These are phyloP conservation scores for Cantharis flavilabris DNA, from an alignment of 2,888 invertebrate genomes.

Conservation along the genomic window DNA sequence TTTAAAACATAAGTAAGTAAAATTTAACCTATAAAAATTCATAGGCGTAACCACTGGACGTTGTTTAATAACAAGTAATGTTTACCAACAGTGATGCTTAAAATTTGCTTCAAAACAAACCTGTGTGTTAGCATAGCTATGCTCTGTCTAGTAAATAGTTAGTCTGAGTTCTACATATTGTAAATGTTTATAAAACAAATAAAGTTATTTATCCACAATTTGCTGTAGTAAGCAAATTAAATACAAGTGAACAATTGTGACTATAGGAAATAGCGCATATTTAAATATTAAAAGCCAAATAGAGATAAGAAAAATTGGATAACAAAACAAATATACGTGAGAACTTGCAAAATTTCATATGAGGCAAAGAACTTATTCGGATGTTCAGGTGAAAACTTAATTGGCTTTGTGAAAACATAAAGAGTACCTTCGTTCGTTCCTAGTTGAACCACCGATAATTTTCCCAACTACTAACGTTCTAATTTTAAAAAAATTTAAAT, in stretches of 20 bases:
- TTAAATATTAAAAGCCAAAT: slow-evolving; percentile 13
- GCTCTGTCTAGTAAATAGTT: too few relatives aligned
- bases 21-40: too few relatives aligned
- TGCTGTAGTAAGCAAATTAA: slow-evolving; percentile 7
- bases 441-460: background rate
- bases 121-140: too few relatives aligned
- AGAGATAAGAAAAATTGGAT: slow-evolving; percentile 12
- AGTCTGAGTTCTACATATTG: too few relatives aligned
- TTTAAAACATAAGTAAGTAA: too few relatives aligned
- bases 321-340: slow-evolving; percentile 12
- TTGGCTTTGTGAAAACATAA: background rate
- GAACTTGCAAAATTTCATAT: slow-evolving; percentile 1
- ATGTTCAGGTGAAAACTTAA: background rate
- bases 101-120: too few relatives aligned
- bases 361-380: background rate
- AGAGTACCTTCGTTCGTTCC: background rate
- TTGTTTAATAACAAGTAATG: too few relatives aligned
- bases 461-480: background rate
- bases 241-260: slow-evolving; percentile 15
- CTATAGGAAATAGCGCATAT: slow-evolving; percentile 14
- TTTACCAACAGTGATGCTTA: too few relatives aligned
- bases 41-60: too few relatives aligned
- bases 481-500: background rate
- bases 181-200: slow-evolving; percentile 10
- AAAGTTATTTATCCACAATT: background rate